Conservation (phyloP, 2,888 invertebrate species). For the Carterocephalus palaemon region DNA sequence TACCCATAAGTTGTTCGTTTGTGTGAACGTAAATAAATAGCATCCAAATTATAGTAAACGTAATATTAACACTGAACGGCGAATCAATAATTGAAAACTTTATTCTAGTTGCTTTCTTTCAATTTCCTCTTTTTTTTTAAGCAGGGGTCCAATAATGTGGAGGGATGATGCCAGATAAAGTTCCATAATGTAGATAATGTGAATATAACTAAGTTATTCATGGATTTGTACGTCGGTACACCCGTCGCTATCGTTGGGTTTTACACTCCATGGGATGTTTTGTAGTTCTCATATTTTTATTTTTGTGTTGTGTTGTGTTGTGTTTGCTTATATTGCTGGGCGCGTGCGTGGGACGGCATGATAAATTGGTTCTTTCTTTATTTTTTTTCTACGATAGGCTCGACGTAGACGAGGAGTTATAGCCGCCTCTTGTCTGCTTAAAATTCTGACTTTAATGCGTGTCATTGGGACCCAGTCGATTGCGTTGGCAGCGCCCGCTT, state of each 20-base stretch:
- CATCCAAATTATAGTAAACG: too few relatives aligned
- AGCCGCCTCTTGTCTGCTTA: conserved; percentile 53
- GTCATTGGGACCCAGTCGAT: conserved; percentile 42
- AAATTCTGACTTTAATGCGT: conserved; percentile 51
- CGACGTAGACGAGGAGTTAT: conserved; percentile 64
- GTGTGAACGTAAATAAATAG: background rate
- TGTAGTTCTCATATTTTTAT: conserved; percentile 57
- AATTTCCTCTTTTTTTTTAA: conserved; percentile 45
- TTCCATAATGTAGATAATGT: conserved; percentile 77
- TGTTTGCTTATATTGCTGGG: conserved; percentile 66
- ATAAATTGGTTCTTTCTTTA: conserved; percentile 70
- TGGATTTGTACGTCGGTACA: conserved; percentile 60
- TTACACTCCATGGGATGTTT: conserved; percentile 70
- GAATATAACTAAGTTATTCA: conserved; percentile 77
- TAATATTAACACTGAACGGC: conserved; percentile 51
- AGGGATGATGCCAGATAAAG: conserved; percentile 67
- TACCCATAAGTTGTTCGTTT: conserved; percentile 1
- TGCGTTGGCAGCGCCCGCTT: conserved; percentile 1
- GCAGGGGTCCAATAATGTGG: conserved; percentile 61
- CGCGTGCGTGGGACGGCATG: conserved; percentile 72
- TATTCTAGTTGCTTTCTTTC: conserved; percentile 42
- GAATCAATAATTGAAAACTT: conserved; percentile 48
- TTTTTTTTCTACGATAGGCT: conserved; percentile 61
- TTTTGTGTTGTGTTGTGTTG: conserved; percentile 60
- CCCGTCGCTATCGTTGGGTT: conserved; percentile 74